Conservation (phyloP, 1,140 invertebrate genomes). For the Danaus plexippus region DNA sequence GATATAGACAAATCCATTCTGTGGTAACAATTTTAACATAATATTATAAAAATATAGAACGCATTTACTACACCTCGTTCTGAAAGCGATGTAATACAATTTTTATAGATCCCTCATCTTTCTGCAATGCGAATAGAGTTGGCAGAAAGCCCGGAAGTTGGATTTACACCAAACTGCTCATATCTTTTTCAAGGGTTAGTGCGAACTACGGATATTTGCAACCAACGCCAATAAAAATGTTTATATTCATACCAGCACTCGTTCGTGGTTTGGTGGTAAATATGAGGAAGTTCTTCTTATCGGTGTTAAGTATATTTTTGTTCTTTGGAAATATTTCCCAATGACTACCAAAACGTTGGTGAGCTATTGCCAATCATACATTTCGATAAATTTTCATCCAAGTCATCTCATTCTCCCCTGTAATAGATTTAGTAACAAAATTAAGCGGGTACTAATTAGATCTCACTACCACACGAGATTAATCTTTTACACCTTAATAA, state of each 20-base stretch:
- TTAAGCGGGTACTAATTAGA: too few species aligned
- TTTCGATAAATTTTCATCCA: too few species aligned
- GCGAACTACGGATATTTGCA: conserved; percentile 31
- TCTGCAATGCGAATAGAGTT: conserved; percentile 55
- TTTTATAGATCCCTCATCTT: conserved; percentile 53
- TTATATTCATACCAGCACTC: conserved; percentile 3
- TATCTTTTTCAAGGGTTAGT: conserved; percentile 40
- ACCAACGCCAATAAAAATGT: conserved; percentile 27
- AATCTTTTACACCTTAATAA: too few species aligned
- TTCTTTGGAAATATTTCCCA: too few species aligned
- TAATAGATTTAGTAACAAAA: too few species aligned
- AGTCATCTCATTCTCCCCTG: too few species aligned
- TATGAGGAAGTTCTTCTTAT: not conserved
- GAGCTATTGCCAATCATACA: too few species aligned
- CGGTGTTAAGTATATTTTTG: too few species aligned
- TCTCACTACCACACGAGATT: too few species aligned
- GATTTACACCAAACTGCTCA: conserved; percentile 45
- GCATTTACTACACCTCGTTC: conserved; percentile 21
- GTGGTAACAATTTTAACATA: not conserved
- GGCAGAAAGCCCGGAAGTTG: conserved; percentile 47
- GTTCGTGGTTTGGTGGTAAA: not conserved
- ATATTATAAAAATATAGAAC: conserved; percentile 11
- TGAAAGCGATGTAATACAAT: conserved; percentile 34
- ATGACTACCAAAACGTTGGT: too few species aligned
- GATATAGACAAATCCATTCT: too few species aligned